Evolutionary conservation across 2,888 invertebrate species (phyloP).

Genomic region (Thera obeliscata): DNA sequence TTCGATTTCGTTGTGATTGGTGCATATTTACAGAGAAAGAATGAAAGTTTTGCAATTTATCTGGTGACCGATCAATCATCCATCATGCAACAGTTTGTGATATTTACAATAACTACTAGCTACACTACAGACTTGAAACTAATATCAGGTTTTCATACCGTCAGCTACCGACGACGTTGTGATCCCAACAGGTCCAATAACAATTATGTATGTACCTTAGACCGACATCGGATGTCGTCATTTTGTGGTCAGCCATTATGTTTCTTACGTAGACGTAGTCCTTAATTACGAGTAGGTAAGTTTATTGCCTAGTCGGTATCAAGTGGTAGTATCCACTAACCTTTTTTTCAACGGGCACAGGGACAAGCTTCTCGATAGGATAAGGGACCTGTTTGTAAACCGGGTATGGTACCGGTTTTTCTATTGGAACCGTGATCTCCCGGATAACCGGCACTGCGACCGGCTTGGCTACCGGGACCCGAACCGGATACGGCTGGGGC

Average conservation of each 20-base stretch:
- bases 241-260: conserved; percentile 18
- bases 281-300: conserved; percentile 2
- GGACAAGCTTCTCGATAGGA: conserved; percentile 89
- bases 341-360: conserved; percentile 90
- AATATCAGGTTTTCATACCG: conserved; percentile 10
- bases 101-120: conserved; percentile 32
- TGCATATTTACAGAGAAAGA: conserved; percentile 21
- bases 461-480: conserved; percentile 88
- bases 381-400: conserved; percentile 89
- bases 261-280: neutral
- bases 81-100: conserved; percentile 39
- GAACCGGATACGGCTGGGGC: conserved; percentile 90
- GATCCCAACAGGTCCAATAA: conserved; percentile 3
- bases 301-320: conserved; percentile 4
- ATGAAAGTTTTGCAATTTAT: conserved; percentile 6
- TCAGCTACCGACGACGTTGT: neutral
- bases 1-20: no score
- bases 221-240: conserved; percentile 8
- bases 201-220: conserved; percentile 4
- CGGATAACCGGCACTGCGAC: conserved; percentile 87
- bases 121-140: neutral
- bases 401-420: conserved; percentile 87
- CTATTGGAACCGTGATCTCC: conserved; percentile 84
- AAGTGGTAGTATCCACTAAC: conserved; percentile 63
- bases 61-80: conserved; percentile 8